Percentiles rank a stretch among this genome's conserved stretches.
Conservation (phyloP, 2,797 vertebrate species). For the Arnoldichthys spilopterus region DNA sequence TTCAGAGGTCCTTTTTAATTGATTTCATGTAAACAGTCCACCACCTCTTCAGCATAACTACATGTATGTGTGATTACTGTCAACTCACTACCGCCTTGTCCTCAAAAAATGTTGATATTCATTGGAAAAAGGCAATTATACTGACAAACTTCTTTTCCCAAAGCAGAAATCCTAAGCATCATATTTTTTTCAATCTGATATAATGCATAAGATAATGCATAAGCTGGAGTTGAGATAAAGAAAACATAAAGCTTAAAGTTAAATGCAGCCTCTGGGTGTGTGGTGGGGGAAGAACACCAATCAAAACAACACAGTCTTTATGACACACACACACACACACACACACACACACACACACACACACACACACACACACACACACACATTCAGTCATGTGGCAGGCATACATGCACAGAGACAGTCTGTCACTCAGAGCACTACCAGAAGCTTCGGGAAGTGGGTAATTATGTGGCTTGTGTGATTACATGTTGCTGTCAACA, state of each 20-base stretch:
- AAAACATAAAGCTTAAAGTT: neutral
- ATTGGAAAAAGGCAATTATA: constrained; percentile 63
- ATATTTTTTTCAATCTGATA: constrained; percentile 65
- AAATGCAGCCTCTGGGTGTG: neutral
- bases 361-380: constrained; percentile 23
- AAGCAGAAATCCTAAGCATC: constrained; percentile 55
- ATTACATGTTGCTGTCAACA: constrained; percentile 79
- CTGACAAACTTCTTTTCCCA: constrained; percentile 63
- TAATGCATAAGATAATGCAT: neutral
- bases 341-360: constrained; percentile 21
- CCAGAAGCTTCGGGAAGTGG: constrained; percentile 67
- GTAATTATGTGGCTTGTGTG: constrained; percentile 79
- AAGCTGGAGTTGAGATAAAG: neutral
- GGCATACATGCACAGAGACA: constrained; percentile 69
- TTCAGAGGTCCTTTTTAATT: no score
- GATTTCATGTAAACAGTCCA: no score
- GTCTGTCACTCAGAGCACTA: constrained; percentile 72
- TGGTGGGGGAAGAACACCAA: no score
- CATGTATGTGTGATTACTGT: no score
- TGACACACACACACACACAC: constrained; percentile 19
- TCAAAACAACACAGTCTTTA: neutral
- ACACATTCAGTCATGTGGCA: constrained; percentile 22
- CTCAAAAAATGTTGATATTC: constrained; percentile 62
- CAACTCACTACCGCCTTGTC: no score
- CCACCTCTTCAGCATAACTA: no score